Percentiles rank a stretch among this genome's conserved stretches.
These are phyloP conservation scores for Harlomillsia oculata DNA, from an alignment of 1,140 invertebrate genomes.

Conservation along the genomic window DNA sequence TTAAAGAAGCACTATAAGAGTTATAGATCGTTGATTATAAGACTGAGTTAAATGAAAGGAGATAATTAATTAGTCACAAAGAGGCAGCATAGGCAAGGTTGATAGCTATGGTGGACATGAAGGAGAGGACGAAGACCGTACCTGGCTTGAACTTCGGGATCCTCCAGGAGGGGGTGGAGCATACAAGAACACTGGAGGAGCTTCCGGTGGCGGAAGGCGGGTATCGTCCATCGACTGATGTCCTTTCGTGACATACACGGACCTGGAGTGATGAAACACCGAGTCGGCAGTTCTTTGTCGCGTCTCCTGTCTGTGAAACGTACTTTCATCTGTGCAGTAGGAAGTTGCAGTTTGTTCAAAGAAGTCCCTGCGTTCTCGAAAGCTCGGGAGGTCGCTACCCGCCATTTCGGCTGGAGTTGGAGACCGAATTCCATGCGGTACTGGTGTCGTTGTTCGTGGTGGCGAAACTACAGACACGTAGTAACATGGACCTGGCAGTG, in stretches of 20 bases:
- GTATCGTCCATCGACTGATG: conserved; percentile 3
- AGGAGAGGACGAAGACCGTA: not conserved
- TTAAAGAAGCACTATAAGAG: too few relatives aligned
- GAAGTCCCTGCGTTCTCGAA: conserved; percentile 12
- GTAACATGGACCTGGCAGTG: too few relatives aligned
- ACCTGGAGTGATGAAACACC: too few relatives aligned
- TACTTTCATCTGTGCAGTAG: not conserved
- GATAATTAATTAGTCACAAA: too few relatives aligned
- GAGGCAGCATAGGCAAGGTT: too few relatives aligned
- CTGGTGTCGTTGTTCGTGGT: conserved; percentile 25
- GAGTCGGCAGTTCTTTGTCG: too few relatives aligned
- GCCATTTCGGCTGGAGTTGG: not conserved
- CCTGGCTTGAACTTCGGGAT: not conserved
- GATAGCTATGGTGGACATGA: not conserved
- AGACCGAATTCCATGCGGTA: not conserved
- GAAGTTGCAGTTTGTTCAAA: conserved; percentile 13
- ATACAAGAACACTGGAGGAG: conserved; percentile 14
- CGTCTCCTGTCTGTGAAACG: not conserved
- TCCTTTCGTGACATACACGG: too few relatives aligned
- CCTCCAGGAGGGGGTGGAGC: conserved; percentile 11
- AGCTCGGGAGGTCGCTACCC: not conserved
- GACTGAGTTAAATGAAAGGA: too few relatives aligned
- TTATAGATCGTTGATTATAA: too few relatives aligned
- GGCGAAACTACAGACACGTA: conserved; percentile 24
- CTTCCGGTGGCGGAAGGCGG: conserved; percentile 16